Evolutionary conservation across 2,888 invertebrate species (phyloP).

Genomic region (Andrena dorsata): DNA sequence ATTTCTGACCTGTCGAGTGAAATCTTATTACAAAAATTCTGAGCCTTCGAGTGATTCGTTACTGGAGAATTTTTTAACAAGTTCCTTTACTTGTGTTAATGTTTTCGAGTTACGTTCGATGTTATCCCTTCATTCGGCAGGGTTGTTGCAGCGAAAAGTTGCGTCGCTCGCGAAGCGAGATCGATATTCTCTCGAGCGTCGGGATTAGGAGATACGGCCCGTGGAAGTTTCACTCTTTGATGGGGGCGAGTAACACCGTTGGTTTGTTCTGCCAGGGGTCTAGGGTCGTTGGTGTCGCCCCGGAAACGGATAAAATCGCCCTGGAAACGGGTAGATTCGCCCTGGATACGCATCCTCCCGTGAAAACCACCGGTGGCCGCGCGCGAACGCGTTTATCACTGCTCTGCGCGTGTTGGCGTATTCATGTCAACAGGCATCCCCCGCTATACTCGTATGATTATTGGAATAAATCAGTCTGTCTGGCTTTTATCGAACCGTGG

Average conservation of each 20-base stretch:
- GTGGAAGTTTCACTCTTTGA: slow-evolving; percentile 9
- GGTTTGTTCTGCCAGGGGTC: slow-evolving; percentile 19
- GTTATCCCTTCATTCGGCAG: background rate
- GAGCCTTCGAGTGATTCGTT: no score
- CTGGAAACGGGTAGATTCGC: slow-evolving; percentile 36
- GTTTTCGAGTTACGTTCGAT: background rate
- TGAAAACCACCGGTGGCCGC: slow-evolving; percentile 29
- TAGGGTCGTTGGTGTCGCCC: background rate
- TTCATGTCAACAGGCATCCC: slow-evolving; percentile 25
- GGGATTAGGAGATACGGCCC: background rate
- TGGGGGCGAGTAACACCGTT: background rate
- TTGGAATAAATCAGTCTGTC: slow-evolving; percentile 36
- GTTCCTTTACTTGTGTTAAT: no score
- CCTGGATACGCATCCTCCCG: slow-evolving; percentile 40
- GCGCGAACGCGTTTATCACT: slow-evolving; percentile 39
- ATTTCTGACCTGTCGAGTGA: no score
- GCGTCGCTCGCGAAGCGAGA: background rate
- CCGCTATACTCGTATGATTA: slow-evolving; percentile 34
- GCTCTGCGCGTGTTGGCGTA: slow-evolving; percentile 4
- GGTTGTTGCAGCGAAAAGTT: background rate
- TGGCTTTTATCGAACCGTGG: slow-evolving; percentile 26
- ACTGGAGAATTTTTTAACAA: no score
- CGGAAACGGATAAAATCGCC: slow-evolving; percentile 39
- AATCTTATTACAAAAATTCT: no score
- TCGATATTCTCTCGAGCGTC: background rate